Percentiles rank a stretch among this genome's conserved stretches.
Conservation (phyloP, 2,113 vertebrate species). For the Notothenia coriiceps region DNA sequence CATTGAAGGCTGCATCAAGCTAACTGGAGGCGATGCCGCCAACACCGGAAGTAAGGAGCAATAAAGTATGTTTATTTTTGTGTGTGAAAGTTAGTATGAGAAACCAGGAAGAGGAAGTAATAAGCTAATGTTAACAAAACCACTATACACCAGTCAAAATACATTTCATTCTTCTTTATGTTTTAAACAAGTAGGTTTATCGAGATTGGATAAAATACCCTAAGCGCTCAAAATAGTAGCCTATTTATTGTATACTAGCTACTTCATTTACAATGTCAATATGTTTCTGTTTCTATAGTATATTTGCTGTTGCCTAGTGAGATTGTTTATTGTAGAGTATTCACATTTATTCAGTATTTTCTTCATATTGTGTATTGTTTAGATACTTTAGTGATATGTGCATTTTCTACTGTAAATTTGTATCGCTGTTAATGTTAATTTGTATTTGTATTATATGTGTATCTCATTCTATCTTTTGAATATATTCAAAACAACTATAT, state of each 20-base stretch:
- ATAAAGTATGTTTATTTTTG: background rate
- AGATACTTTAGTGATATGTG: too few relatives aligned
- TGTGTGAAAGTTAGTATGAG: background rate
- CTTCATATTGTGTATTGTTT: too few relatives aligned
- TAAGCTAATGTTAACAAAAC: background rate
- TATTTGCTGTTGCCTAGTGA: too few relatives aligned
- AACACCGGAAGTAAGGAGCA: slow-evolving; percentile 27
- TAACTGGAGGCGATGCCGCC: fast-evolving
- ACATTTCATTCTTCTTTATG: background rate
- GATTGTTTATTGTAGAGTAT: too few relatives aligned
- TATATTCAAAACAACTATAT: too few relatives aligned
- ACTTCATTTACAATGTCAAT: background rate
- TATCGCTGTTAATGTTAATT: too few relatives aligned
- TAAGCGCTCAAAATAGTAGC: too few relatives aligned
- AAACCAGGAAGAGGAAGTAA: background rate
- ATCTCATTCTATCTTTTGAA: too few relatives aligned
- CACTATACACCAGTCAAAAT: background rate
- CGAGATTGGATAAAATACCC: background rate
- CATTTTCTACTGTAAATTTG: too few relatives aligned
- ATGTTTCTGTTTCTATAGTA: too few relatives aligned
- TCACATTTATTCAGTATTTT: too few relatives aligned
- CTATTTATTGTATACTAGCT: background rate
- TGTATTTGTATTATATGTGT: too few relatives aligned
- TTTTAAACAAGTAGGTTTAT: background rate
- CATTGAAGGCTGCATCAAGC: slow-evolving; percentile 30